Evolutionary conservation across 2,797 vertebrate genomes (phyloP), one percentile per base, ranked within the genome.

Genomic region (Girardinus metallicus): DNA sequence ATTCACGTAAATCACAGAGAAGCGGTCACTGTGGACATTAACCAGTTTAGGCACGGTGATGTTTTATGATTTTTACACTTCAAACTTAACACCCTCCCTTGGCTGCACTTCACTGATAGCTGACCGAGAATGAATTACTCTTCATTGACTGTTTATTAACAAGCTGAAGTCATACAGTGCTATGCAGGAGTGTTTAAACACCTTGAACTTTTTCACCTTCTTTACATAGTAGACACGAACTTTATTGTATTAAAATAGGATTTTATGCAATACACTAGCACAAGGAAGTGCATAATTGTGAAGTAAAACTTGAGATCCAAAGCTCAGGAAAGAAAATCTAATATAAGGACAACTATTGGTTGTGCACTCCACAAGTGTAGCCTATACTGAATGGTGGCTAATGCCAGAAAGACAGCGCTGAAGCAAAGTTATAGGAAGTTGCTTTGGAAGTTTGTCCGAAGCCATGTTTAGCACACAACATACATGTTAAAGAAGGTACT

Each of bases 21-120:
- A 90, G 91, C 87, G 91, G 90, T 92, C 91, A 55, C 87, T 75
- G 83, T 88, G 91, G 91, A 92, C 85, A 86, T 88, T 77, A 85
- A 89, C 83, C 89, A 82, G 84, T 91, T 92, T 91, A 93, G 91
- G 94, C 91, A 94, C 94, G 86, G 88, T 83, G 86, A 93, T 91
- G 85, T 88, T 83, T 80, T 81, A 43, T 39, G 70, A 16, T 79
- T 77, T 83, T 78, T 80, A 85, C 83, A 87, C 82, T 75, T 84
- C 68, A 78, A 83, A 85, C 39, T 43, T 68, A 75, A 74, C 83
- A 53, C 84, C 84, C 77, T 82, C 75, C 81, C 76, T 74, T 78
- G 73, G 80, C 82, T 83, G 87, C 79, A 73, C 66, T 82, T 87
- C 81, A 87, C 74, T 57, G 74, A 80, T 34, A 78, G 83, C 86